Evolutionary conservation across 2,888 invertebrate species (phyloP), one percentile per base, ranked within the genome.

Genomic region (Tetragonisca angustula): DNA sequence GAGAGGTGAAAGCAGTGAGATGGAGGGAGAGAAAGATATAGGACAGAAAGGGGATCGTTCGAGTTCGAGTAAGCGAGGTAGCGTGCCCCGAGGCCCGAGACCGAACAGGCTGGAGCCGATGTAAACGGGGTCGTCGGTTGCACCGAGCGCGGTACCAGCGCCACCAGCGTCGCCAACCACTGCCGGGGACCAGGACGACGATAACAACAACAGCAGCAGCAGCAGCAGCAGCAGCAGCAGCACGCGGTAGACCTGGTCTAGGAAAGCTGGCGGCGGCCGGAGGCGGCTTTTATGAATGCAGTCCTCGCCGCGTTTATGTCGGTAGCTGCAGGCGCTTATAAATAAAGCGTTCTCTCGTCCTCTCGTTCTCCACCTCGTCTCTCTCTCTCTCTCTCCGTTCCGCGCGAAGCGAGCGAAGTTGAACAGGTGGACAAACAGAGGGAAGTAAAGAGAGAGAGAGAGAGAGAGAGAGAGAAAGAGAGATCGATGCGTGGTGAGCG

Each of bases 261-360:
- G 89, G 88, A 88, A 88, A 90, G 87, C 87, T 87, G 87, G 65
- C 85, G 84, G 83, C 83, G 27, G 73, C 81, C 81, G 72, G 73
- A 73, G 85, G 85, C 83, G 79, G 89, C 89, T 89, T 92, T 92
- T 93, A 92, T 91, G 93, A 93, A 92, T 93, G 93, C 93, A 91
- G 93, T 92, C 89, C 91, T 90, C 92, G 91, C 85, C 85, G 92
- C 91, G 89, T 91, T 91, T 92, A 92, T 91, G 91, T 91, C 88
- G 89, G 91, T 90, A 88, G 91, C 93, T 90, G 81, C 80, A 88
- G 92, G 93, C 92, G 91, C 91, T 93, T 93, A 93, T 92, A 94
- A 93, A 94, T 94, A 93, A 93, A 93, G 91, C 88, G 81, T 70
- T 77, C 68, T 59, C 59, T 32, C 21, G 32, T 0, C 11, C 43